A percentile compares a stretch with the other conserved stretches of the same genome.
phyloP scores from a whole-genome alignment of 2,797 vertebrate genomes.

The Sphenopsis melanotis region DNA sequence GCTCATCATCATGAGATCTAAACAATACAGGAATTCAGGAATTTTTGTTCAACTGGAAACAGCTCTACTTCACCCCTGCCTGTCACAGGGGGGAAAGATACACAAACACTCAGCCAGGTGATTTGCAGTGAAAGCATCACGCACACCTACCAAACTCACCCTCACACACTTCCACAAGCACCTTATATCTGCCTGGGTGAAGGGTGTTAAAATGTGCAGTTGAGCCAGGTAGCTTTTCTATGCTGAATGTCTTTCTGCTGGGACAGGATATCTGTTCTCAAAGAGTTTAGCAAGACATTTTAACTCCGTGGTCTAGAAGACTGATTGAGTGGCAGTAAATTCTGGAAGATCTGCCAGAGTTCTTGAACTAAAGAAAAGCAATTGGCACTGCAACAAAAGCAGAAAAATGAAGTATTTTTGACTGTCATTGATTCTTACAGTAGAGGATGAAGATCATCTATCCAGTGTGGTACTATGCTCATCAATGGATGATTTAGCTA shows the following conservation, averaged over 20 bases:
- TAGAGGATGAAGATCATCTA: not conserved
- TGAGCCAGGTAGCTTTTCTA: not conserved
- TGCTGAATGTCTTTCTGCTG: not conserved
- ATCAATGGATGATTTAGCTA: not conserved
- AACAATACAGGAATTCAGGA: not conserved
- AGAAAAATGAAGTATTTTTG: not conserved
- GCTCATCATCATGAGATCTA: not conserved
- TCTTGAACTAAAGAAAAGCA: not conserved
- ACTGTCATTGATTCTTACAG: not conserved
- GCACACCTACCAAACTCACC: not conserved
- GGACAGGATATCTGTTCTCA: not conserved
- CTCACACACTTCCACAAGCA: not conserved
- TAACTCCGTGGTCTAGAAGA: not conserved
- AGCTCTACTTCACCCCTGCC: not conserved
- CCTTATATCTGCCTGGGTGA: not conserved
- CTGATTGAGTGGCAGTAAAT: not conserved
- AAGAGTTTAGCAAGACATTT: not conserved
- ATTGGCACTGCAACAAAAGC: not conserved
- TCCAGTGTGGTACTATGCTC: not conserved
- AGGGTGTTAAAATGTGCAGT: not conserved
- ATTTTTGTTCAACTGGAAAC: not conserved
- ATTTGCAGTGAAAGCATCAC: not conserved
- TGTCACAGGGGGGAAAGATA: not conserved
- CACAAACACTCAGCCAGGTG: rapidly evolving
- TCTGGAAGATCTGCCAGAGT: not conserved